Evolutionary conservation across 2,797 vertebrate species (phyloP), one percentile per base, ranked within the genome.

Genomic region (Propithecus perrieri): DNA sequence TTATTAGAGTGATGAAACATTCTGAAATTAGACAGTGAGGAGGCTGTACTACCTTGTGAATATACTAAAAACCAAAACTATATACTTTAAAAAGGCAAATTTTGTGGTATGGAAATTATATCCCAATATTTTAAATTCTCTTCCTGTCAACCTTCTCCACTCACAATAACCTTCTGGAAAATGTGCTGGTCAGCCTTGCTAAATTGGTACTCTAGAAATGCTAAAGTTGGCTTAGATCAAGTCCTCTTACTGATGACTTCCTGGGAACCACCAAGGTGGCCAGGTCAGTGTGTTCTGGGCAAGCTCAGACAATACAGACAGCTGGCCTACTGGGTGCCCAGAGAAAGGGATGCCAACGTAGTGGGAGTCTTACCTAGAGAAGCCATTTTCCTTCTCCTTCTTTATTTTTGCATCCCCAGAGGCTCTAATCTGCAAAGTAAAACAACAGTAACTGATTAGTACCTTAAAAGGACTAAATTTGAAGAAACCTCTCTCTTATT

Each of bases 381-480:
- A 99, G 84, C 99, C 99, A 98, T 99, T 99, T 98, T 99, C 99
- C 94, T 99, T 99, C 98, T 99, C 99, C 95, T 99, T 99, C 98
- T 99, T 99, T 95, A 99, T 98, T 98, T 99, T 99, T 55, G 98
- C 98, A 96, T 99, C 99, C 85, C 98, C 98, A 92, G 99, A 98
- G 17, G 96, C 98, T 97, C 99, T 99, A 87, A 98, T 97, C 99
- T 99, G 98, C 98, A 99, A 96, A 81, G 93, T 57, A 98, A 96
- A 98, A 79, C 10, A 91, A 55, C 4, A 96, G 85, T 71, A 94
- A 95, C 3, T 86, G 88, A 92, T 98, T 63, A 98, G 85, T 53
- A 74, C 4, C 4, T 76, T 74, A 28, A 59, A 93, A 94, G 43
- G 28, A 94, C 41, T 80, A 85, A 85, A 63, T 80, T 22, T 48